These are phyloP conservation scores for Erebia ligea DNA, from an alignment of 2,888 invertebrate genomes.

Conservation along the genomic window DNA sequence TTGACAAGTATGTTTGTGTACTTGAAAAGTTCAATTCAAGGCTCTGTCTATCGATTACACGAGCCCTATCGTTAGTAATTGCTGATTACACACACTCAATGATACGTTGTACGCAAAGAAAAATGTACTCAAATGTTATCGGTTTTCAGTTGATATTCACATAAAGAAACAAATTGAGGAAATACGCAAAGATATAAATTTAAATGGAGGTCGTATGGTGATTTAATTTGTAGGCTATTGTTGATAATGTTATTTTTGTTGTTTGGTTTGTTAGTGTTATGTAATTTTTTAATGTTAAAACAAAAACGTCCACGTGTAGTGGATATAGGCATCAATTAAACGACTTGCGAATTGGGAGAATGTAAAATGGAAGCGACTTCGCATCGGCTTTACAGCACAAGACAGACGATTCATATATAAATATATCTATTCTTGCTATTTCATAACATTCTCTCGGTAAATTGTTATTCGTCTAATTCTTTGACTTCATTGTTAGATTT, in stretches of 20 bases:
- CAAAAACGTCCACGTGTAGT: too few relatives aligned
- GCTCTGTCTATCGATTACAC: constrained; percentile 44
- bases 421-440: too few relatives aligned
- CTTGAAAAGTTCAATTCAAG: constrained; percentile 2
- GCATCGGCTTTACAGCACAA: too few relatives aligned
- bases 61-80: constrained; percentile 45
- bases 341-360: too few relatives aligned
- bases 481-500: neutral
- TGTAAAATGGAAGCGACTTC: too few relatives aligned
- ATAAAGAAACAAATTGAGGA: constrained; percentile 39
- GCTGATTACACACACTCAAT: constrained; percentile 45
- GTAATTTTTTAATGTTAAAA: neutral
- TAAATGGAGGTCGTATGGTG: constrained; percentile 45
- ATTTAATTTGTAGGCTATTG: constrained; percentile 41
- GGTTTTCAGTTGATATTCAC: constrained; percentile 33
- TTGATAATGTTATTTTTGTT: constrained; percentile 30
- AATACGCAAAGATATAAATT: constrained; percentile 43
- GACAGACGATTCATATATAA: too few relatives aligned
- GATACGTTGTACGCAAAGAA: constrained; percentile 40
- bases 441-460: neutral
- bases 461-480: neutral
- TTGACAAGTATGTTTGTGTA: constrained; percentile 4
- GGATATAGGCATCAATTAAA: too few relatives aligned
- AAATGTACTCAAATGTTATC: constrained; percentile 24
- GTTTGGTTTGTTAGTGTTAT: constrained; percentile 9